Evolutionary conservation across 2,888 invertebrate genomes (phyloP).

Genomic region (Drosophila koepferae): DNA sequence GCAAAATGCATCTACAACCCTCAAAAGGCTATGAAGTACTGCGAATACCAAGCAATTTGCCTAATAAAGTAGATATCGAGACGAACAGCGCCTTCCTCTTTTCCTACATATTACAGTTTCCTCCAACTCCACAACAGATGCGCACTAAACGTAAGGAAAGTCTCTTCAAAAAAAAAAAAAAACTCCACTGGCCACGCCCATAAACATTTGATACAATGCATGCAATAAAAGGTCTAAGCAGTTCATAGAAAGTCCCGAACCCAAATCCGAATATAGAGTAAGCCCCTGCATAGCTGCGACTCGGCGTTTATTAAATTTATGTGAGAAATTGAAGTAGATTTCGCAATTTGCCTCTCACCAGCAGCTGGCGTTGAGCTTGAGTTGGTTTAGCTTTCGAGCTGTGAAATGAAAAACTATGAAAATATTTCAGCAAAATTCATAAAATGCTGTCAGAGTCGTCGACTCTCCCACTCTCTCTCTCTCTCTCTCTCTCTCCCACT

Average conservation of each 20-base stretch:
- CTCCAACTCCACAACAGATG: too few species aligned
- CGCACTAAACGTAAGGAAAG: too few species aligned
- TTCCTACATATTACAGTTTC: too few species aligned
- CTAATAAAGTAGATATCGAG: too few species aligned
- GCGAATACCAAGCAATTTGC: too few species aligned
- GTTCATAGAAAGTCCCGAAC: too few species aligned
- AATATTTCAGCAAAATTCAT: slow-evolving; percentile 3
- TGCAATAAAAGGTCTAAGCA: too few species aligned
- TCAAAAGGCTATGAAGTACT: too few species aligned
- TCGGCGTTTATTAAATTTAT: neutral
- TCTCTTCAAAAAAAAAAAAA: too few species aligned
- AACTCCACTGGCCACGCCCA: neutral
- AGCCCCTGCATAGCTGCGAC: neutral
- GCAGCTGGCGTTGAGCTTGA: neutral
- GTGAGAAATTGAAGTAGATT: neutral
- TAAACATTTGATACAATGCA: neutral
- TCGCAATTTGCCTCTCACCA: neutral
- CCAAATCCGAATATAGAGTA: neutral
- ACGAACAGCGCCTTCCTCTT: too few species aligned
- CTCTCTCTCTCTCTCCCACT: neutral
- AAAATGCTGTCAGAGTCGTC: neutral
- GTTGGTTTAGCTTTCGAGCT: slow-evolving; percentile 1
- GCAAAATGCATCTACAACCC: too few species aligned
- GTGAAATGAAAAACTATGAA: slow-evolving; percentile 2
- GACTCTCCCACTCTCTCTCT: neutral